Evolutionary conservation across 2,888 invertebrate species (phyloP).

Genomic region (Priocnemis perturbator): DNA sequence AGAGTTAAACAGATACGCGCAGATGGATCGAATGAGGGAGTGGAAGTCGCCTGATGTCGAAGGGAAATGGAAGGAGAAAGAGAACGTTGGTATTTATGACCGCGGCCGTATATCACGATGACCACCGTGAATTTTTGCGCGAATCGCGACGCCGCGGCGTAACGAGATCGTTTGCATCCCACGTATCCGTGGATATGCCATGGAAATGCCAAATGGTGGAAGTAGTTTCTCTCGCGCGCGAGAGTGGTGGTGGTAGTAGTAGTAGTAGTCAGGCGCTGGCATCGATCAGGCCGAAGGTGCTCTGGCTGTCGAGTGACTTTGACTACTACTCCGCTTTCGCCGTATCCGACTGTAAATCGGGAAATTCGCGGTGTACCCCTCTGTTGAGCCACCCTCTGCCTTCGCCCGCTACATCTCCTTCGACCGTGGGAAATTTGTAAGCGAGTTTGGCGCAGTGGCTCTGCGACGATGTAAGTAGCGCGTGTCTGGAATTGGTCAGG

Average conservation of each 20-base stretch:
- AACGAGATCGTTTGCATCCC: slow-evolving; percentile 11
- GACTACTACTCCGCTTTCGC: slow-evolving; percentile 17
- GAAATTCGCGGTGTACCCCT: no score
- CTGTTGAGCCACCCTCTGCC: no score
- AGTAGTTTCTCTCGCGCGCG: background rate
- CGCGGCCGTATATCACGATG: slow-evolving; percentile 45
- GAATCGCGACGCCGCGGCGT: slow-evolving; percentile 34
- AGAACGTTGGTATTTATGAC: slow-evolving; percentile 44
- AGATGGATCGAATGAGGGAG: slow-evolving; percentile 13
- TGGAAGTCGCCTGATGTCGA: no score
- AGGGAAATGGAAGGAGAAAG: slow-evolving; percentile 10
- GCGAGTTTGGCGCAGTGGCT: no score
- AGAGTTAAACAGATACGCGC: slow-evolving; percentile 34
- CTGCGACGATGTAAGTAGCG: no score
- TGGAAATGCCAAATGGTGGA: no score
- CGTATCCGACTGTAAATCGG: slow-evolving; percentile 27
- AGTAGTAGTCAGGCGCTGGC: slow-evolving; percentile 5
- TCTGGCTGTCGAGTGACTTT: slow-evolving; percentile 22
- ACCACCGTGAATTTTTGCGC: slow-evolving; percentile 40
- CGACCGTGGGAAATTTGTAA: no score
- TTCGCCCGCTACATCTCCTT: no score
- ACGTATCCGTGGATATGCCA: no score
- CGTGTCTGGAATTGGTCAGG: no score
- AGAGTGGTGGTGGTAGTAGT: background rate
- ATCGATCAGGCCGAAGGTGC: slow-evolving; percentile 16